Evolutionary conservation across 1,140 invertebrate genomes (phyloP).

Genomic region (Himalopsyche phryganea): DNA sequence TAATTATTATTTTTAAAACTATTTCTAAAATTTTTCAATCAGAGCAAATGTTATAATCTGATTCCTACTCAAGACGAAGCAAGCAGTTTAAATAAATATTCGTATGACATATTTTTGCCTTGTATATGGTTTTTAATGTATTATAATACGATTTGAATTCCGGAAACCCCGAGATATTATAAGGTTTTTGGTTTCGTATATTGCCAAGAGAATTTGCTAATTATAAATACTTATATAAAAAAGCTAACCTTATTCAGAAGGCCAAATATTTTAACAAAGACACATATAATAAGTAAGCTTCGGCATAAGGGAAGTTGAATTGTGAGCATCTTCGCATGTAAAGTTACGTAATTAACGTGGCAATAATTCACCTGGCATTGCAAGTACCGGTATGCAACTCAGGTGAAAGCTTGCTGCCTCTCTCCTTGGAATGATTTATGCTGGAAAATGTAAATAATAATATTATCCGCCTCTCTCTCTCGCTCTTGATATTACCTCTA

Average conservation of each 20-base stretch:
- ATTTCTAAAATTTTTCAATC: too few relatives aligned
- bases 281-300: not conserved
- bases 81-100: too few relatives aligned
- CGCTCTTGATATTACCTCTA: not conserved
- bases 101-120: too few relatives aligned
- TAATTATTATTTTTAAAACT: too few relatives aligned
- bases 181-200: too few relatives aligned
- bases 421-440: conserved; percentile 31
- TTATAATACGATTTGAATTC: too few relatives aligned
- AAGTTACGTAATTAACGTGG: conserved; percentile 34
- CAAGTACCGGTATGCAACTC: not conserved
- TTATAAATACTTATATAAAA: conserved; percentile 3
- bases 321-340: conserved; percentile 21
- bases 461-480: not conserved
- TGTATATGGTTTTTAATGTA: too few relatives aligned
- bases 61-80: too few relatives aligned
- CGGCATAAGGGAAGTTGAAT: conserved; percentile 12
- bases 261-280: not conserved
- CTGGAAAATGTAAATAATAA: conserved; percentile 28
- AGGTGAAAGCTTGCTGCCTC: conserved; percentile 6
- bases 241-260: not conserved
- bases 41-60: too few relatives aligned
- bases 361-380: conserved; percentile 31
- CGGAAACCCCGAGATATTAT: too few relatives aligned
- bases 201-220: too few relatives aligned